Conservation (phyloP, 2,797 vertebrate genomes). For the Anabacerthia variegaticeps region DNA sequence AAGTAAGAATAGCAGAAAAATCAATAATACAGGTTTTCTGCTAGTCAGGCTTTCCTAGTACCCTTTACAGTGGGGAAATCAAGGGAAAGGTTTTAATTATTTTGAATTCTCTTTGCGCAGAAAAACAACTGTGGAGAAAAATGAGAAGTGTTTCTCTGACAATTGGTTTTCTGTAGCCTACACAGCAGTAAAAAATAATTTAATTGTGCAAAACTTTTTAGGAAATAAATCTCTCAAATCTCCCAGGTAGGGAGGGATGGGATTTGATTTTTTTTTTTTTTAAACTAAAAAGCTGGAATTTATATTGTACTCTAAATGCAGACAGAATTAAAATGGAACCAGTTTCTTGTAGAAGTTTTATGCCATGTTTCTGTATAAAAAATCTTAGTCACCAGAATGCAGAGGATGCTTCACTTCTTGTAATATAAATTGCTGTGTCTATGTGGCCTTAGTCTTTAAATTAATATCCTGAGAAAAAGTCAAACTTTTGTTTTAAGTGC, state of each 20-base stretch:
- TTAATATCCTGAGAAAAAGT: too few species aligned
- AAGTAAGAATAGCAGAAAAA: neutral
- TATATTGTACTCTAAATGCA: neutral
- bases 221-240: neutral
- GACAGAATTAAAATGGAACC: neutral
- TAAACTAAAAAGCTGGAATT: neutral
- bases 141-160: neutral
- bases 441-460: too few species aligned
- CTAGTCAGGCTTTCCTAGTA: neutral
- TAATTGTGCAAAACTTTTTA: neutral
- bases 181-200: neutral
- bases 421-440: rapidly evolving
- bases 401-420: neutral
- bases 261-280: neutral
- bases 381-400: neutral
- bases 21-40: neutral
- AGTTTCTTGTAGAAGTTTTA: neutral
- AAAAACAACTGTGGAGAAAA: neutral
- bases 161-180: neutral
- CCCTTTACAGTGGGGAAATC: neutral
- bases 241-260: neutral
- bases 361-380: neutral
- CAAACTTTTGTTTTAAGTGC: neutral
- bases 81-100: neutral
- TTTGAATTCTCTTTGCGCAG: neutral